Percentiles rank a stretch among this genome's conserved stretches.
Evolutionary conservation across 2,888 invertebrate genomes (phyloP).

Genomic region (Eurytoma adleriae): DNA sequence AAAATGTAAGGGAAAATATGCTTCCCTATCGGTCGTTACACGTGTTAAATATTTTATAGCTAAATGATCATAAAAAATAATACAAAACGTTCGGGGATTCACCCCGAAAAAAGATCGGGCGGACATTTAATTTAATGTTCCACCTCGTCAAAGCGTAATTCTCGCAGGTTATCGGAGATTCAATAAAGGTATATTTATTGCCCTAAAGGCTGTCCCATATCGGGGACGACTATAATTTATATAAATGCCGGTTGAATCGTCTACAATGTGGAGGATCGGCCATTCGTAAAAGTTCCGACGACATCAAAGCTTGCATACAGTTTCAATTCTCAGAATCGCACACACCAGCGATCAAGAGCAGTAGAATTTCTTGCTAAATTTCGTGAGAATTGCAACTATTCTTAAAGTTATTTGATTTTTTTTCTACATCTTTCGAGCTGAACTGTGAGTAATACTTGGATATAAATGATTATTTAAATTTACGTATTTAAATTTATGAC

Average conservation of each 20-base stretch:
- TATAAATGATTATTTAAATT: no score
- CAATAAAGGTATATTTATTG: constrained; percentile 28
- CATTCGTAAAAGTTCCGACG: constrained; percentile 3
- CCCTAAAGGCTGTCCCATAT: background rate
- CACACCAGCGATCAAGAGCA: no score
- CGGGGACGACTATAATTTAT: constrained; percentile 13
- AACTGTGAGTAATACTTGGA: no score
- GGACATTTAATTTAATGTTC: constrained; percentile 1
- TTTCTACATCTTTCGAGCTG: no score
- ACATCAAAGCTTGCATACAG: constrained; percentile 7
- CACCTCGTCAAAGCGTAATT: background rate
- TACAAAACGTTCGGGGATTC: background rate
- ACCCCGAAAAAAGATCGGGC: background rate
- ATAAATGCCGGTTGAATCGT: constrained; percentile 32
- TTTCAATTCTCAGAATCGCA: background rate
- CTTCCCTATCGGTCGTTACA: no score
- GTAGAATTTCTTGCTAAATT: no score
- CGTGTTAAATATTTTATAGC: no score
- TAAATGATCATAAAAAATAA: constrained; percentile 1
- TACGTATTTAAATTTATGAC: no score
- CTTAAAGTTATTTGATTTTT: no score
- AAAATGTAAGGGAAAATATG: no score
- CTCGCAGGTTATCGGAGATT: background rate
- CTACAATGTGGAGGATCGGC: constrained; percentile 10
- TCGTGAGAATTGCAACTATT: no score